Percentiles rank a stretch among this genome's conserved stretches.
These are phyloP conservation scores for Harlomillsia oculata DNA, from an alignment of 1,140 invertebrate species.

Conservation along the genomic window DNA sequence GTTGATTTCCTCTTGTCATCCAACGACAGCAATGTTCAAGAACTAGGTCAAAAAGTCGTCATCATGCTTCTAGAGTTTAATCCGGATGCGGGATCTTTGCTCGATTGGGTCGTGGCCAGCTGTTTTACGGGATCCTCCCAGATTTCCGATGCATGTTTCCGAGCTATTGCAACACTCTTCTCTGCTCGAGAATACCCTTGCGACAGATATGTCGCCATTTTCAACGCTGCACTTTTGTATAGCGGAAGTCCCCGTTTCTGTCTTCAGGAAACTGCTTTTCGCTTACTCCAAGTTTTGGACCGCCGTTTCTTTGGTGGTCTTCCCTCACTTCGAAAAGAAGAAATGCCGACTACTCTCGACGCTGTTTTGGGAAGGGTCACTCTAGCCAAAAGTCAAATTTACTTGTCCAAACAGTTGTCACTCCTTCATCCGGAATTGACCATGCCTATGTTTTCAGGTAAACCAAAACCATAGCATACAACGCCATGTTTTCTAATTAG, in stretches of 20 bases:
- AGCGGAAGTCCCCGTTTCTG: conserved; percentile 83
- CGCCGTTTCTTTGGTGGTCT: conserved; percentile 84
- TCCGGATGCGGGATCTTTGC: conserved; percentile 78
- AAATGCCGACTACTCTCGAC: conserved; percentile 53
- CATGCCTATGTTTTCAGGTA: conserved; percentile 98
- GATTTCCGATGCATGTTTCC: conserved; percentile 90
- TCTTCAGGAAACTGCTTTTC: conserved; percentile 84
- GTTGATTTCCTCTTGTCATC: conserved; percentile 80
- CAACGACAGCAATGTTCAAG: conserved; percentile 56
- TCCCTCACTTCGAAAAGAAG: conserved; percentile 40
- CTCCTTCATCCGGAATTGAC: conserved; percentile 91
- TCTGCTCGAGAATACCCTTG: conserved; percentile 95
- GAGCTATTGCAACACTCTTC: conserved; percentile 89
- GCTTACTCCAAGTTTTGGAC: conserved; percentile 86
- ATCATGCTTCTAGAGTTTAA: conserved; percentile 91
- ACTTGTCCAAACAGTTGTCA: conserved; percentile 81
- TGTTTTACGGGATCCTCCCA: conserved; percentile 85
- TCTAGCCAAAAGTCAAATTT: conserved; percentile 53
- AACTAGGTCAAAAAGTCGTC: conserved; percentile 83
- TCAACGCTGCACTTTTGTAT: conserved; percentile 93
- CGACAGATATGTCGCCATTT: conserved; percentile 94
- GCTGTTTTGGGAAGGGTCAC: conserved; percentile 56
- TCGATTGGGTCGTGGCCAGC: conserved; percentile 95
- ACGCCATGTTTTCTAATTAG: no score
- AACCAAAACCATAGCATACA: conserved; percentile 38